Evolutionary conservation across 2,797 vertebrate genomes (phyloP).

Genomic region (Crax fasciolata): DNA sequence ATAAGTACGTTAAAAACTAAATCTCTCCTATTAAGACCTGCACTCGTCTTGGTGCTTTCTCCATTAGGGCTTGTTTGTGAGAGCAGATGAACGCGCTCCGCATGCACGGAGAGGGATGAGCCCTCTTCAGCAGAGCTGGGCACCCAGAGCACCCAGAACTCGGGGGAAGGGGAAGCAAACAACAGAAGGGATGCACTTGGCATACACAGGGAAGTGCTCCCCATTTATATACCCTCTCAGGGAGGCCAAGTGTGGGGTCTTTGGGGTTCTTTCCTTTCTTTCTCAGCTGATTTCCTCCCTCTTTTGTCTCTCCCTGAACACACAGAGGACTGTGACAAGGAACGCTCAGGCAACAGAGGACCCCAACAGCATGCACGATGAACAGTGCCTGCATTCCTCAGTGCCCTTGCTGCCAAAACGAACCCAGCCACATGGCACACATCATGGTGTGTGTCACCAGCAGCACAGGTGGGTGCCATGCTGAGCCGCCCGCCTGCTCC

Average conservation of each 20-base stretch:
- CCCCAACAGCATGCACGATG: constrained; percentile 14
- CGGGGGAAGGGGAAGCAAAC: not conserved
- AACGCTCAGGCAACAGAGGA: not conserved
- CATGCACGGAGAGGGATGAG: not conserved
- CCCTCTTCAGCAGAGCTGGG: not conserved
- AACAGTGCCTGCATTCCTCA: constrained; percentile 13
- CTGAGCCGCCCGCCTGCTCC: not conserved
- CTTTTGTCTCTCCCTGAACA: not conserved
- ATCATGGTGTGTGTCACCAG: not conserved
- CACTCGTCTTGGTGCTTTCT: not conserved
- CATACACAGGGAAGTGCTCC: accelerated
- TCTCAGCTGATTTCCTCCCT: not conserved
- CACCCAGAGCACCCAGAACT: not conserved
- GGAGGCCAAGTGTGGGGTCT: not conserved
- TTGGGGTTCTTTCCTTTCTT: not conserved
- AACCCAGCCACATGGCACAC: not conserved
- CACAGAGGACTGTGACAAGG: not conserved
- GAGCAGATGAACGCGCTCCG: not conserved
- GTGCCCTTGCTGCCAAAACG: constrained; percentile 54
- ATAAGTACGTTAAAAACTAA: not conserved
- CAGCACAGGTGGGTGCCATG: not conserved
- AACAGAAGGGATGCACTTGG: not conserved
- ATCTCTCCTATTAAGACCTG: not conserved
- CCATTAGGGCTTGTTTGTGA: not conserved
- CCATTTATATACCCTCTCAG: not conserved